phyloP scores from a whole-genome alignment of 2,113 vertebrate species.

The Xenus cinereus region DNA sequence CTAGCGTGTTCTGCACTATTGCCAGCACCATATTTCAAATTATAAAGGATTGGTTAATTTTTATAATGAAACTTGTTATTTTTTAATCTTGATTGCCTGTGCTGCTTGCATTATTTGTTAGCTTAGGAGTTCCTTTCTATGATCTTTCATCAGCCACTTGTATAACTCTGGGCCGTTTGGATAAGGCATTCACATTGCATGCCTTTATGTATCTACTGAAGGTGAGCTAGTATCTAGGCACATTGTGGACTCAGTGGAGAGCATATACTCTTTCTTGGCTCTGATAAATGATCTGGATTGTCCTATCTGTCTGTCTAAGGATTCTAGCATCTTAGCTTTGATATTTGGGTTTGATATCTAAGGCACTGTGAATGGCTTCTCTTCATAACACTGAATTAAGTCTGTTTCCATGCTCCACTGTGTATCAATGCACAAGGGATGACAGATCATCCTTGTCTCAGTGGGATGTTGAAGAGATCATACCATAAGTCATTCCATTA shows the following conservation, averaged over 20 bases:
- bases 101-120: background rate
- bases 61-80: background rate
- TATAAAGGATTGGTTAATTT: background rate
- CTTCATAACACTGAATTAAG: background rate
- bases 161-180: rapidly evolving
- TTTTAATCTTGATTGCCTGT: background rate
- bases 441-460: background rate
- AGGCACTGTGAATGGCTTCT: background rate
- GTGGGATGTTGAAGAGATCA: background rate
- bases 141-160: background rate
- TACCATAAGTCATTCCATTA: background rate
- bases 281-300: background rate
- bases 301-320: background rate
- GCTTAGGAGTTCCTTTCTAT: background rate
- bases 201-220: background rate
- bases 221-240: background rate
- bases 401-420: background rate
- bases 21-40: background rate
- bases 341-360: background rate
- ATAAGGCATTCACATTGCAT: background rate
- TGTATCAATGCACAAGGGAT: background rate
- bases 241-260: background rate
- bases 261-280: background rate
- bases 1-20: background rate
- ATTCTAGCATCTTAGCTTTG: background rate